Evolutionary conservation across 1,140 invertebrate genomes (phyloP).

Genomic region (Pantala flavescens): DNA sequence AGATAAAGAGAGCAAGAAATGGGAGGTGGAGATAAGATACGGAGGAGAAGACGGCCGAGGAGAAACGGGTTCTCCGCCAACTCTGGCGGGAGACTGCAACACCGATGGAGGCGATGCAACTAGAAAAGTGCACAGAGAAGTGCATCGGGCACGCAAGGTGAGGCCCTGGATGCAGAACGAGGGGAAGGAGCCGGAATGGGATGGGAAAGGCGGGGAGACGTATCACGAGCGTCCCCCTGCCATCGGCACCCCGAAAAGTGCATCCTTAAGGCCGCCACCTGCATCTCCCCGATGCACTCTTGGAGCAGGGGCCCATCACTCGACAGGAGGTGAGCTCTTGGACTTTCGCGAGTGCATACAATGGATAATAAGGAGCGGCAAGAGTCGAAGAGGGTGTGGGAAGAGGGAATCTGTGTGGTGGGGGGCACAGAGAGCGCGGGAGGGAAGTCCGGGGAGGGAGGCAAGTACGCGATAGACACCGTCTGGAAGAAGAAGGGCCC

Average conservation of each 20-base stretch:
- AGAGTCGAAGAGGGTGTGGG: neutral
- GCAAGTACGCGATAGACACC: neutral
- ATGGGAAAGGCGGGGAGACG: too few relatives aligned
- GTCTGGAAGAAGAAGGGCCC: neutral
- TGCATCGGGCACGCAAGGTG: neutral
- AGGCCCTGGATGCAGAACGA: neutral
- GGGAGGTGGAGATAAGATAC: neutral
- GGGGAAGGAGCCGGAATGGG: too few relatives aligned
- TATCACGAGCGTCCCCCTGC: neutral
- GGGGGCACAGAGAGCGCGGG: neutral
- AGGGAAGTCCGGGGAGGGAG: neutral
- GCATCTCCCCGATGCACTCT: neutral
- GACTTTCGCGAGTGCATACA: neutral
- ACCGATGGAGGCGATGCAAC: neutral
- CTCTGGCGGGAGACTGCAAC: neutral
- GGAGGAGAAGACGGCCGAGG: neutral
- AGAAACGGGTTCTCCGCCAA: neutral
- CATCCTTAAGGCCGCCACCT: neutral
- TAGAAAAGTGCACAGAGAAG: neutral
- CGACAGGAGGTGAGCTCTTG: neutral
- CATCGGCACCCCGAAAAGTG: neutral
- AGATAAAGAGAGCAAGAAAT: neutral
- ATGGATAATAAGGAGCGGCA: neutral
- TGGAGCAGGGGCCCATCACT: neutral
- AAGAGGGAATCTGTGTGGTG: neutral